A percentile compares a stretch with the other conserved stretches of the same genome.
phyloP scores from a whole-genome alignment of 2,113 vertebrate species.

The Cebus imitator region DNA sequence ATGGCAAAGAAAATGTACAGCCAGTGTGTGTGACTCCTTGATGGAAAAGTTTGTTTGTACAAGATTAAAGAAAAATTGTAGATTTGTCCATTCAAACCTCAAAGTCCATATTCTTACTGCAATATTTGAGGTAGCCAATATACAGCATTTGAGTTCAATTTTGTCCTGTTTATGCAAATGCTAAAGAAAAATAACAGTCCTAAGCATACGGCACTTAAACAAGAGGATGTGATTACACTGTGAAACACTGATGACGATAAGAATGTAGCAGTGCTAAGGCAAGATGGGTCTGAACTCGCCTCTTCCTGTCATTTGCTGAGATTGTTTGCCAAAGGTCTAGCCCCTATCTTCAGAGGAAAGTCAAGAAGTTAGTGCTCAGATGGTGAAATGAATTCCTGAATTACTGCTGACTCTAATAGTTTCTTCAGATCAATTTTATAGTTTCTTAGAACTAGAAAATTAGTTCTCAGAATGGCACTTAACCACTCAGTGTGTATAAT shows the following conservation, averaged over 20 bases:
- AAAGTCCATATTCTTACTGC: background rate
- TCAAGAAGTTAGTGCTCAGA: background rate
- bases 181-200: background rate
- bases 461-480: background rate
- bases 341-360: background rate
- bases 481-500: background rate
- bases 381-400: background rate
- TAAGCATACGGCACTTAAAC: background rate
- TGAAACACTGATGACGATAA: too few species aligned
- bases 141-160: background rate
- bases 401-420: background rate
- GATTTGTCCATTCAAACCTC: background rate
- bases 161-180: background rate
- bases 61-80: background rate
- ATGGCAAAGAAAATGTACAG: background rate
- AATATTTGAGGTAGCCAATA: background rate
- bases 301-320: background rate
- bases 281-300: background rate
- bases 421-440: background rate
- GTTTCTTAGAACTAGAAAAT: background rate
- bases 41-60: background rate
- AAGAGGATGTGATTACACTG: background rate
- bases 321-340: background rate
- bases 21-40: background rate
- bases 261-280: too few species aligned